Base-by-base conservation (phyloP, 2,888 invertebrate species). In the Fragum sueziense region DNA sequence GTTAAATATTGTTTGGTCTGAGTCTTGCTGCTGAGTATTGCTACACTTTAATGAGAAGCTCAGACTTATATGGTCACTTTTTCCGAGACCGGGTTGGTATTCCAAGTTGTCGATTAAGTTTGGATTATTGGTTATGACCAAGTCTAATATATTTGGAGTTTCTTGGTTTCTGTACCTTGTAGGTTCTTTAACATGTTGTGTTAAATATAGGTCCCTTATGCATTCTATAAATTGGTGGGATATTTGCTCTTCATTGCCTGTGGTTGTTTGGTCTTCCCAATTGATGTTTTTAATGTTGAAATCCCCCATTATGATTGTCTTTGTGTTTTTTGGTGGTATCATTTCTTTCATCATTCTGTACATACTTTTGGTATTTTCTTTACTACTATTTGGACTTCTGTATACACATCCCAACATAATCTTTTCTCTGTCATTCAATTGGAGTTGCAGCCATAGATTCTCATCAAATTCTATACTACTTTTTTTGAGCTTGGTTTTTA, bases 141-240 rank as follows among this genome's bases (percentile, higher is more conserved):
- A 22, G 31, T 69, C 69, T 11, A 69, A 31, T 11, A 52, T 27
- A 2, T 25, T 31, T 29, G 69, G 31, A 52, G 27, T 22, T 4
- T 34, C 9, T 11, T 52, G 52, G 0, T 52, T 31, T 20, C 69
- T 29, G 31, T 33, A 31, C 33, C 69, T 27, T 29, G 52, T 69
- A 7, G 69, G 52, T 69, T 31, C 52, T 20, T 29, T 69, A 9
- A 69, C 52, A 52, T 69, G 69, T 52, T 69, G 69, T 27, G 27
- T 47, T 14, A 69, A 27, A 31, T 47, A 69, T 14, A 27, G 31
- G 33, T 69, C 69, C n/a, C 22, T 69, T 11, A 31, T 27, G 14
- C 7, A 17, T 51, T 59, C 59, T 2, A 37, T 6, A 37, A 37
- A 37, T 9, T 9, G 37, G 37, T 37, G 37, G 37, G 37, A 9